Evolutionary conservation across 1,140 invertebrate species (phyloP).

Genomic region (Drosophila kohkoa): DNA sequence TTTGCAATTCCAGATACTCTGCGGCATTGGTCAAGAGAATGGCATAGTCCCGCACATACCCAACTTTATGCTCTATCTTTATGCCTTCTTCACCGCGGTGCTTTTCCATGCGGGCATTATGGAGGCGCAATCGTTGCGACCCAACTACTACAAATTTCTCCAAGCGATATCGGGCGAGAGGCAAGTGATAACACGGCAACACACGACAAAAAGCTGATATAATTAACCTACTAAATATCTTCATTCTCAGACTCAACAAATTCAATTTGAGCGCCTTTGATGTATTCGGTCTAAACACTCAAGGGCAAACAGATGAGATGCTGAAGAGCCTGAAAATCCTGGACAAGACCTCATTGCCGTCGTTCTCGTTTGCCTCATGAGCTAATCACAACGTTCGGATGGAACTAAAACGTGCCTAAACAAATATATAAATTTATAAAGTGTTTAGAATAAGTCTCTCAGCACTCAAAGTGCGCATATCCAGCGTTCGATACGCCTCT

Average conservation of each 20-base stretch:
- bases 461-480: conserved; percentile 50
- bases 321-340: conserved; percentile 71
- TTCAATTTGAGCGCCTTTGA: conserved; percentile 86
- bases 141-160: conserved; percentile 94
- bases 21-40: conserved; percentile 87
- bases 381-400: not conserved
- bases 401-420: conserved; percentile 30
- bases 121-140: conserved; percentile 91
- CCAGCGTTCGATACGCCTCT: conserved; percentile 38
- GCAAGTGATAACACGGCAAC: conserved; percentile 60
- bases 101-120: conserved; percentile 93
- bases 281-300: conserved; percentile 86
- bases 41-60: conserved; percentile 87
- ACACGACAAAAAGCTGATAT: no score
- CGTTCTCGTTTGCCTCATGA: conserved; percentile 66
- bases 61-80: conserved; percentile 89
- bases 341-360: conserved; percentile 57
- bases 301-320: conserved; percentile 84
- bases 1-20: conserved; percentile 86
- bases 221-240: conserved; percentile 3
- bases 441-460: conserved; percentile 31
- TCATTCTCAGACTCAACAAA: conserved; percentile 57
- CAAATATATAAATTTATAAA: conserved; percentile 6
- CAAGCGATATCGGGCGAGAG: conserved; percentile 90
- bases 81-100: conserved; percentile 91